Percentiles rank a stretch among this genome's conserved stretches.
Conservation (phyloP, 2,888 invertebrate genomes). For the Chrysolina oricalcia region DNA sequence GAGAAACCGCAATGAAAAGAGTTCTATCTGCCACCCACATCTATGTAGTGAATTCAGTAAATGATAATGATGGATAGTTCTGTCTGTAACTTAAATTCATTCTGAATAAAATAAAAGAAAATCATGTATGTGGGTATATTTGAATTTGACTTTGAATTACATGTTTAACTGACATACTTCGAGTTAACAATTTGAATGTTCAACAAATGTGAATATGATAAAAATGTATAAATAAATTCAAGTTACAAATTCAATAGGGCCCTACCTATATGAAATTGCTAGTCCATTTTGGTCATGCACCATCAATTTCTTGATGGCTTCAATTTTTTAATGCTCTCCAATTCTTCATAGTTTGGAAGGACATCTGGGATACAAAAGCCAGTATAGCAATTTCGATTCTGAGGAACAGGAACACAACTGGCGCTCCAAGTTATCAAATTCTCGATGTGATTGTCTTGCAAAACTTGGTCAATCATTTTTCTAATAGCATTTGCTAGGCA, state of each 20-base stretch:
- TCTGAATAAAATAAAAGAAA: neutral
- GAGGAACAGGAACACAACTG: constrained; percentile 32
- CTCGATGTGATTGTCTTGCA: constrained; percentile 30
- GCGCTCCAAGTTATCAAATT: constrained; percentile 31
- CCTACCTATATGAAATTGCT: constrained; percentile 37
- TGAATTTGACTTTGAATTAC: too few relatives aligned
- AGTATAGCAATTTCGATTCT: constrained; percentile 22
- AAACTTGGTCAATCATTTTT: constrained; percentile 44
- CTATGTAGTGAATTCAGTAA: neutral
- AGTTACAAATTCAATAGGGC: neutral
- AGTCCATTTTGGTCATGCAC: constrained; percentile 38
- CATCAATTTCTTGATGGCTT: constrained; percentile 18
- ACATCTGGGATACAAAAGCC: constrained; percentile 29
- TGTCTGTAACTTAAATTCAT: neutral
- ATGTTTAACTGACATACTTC: neutral
- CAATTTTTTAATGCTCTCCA: constrained; percentile 3
- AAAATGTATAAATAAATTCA: neutral
- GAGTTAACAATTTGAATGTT: neutral
- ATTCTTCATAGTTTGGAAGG: constrained; percentile 41
- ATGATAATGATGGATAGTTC: neutral
- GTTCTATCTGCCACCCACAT: neutral
- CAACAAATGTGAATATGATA: neutral
- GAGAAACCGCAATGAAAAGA: too few relatives aligned
- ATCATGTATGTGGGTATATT: neutral
- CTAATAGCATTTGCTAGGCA: constrained; percentile 48